Base-by-base conservation (phyloP, 1,140 invertebrate genomes). In the Diachasmimorpha longicaudata region DNA sequence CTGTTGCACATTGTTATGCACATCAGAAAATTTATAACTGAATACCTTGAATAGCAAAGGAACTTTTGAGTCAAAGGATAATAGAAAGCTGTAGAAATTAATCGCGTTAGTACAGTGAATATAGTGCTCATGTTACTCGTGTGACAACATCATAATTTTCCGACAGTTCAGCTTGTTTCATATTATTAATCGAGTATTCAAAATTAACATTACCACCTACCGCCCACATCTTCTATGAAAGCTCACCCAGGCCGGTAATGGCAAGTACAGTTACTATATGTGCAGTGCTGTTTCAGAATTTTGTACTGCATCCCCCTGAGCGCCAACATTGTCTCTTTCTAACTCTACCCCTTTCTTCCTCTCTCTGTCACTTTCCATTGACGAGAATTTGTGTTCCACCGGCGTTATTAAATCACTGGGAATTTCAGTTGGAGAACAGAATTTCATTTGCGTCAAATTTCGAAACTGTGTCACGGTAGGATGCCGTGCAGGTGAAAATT, bases 111-210 rank as follows among this genome's bases (percentile, higher is more conserved):
- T 14, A 36, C 14, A 9, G 1, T 44, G 21, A n/a, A 39, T 63
- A 44, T 39, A 66, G 58, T 63, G 58, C 42, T 75, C 16, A 14
- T 71, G 69, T 71, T 70, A 36, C 25, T 42, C n/a, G 19, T 14
- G 21, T 76, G 48, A 6, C 58, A 76, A 66, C 55, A 31, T 42
- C 19, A 76, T 76, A 71, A 76, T 67, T 71, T 71, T 42, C 69
- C 63, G 67, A 71, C 69, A 71, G 55, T 66, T 66, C 37, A 48
- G 52, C 39, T 71, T 63, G 74, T 76, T 71, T 71, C 52, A 48
- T 76, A 67, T 70, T 71, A 76, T 76, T 76, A 71, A 76, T 76
- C 23, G 55, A 76, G 55, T 76, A 71, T 76, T 76, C 21, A 36
- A 71, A 48, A 76, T 76, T 76, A 76, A 71, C 37, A 48, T 63